Percentiles rank a stretch among this genome's conserved stretches.
phyloP scores from a whole-genome alignment of 2,888 invertebrate genomes.

The Diogma glabrata region DNA sequence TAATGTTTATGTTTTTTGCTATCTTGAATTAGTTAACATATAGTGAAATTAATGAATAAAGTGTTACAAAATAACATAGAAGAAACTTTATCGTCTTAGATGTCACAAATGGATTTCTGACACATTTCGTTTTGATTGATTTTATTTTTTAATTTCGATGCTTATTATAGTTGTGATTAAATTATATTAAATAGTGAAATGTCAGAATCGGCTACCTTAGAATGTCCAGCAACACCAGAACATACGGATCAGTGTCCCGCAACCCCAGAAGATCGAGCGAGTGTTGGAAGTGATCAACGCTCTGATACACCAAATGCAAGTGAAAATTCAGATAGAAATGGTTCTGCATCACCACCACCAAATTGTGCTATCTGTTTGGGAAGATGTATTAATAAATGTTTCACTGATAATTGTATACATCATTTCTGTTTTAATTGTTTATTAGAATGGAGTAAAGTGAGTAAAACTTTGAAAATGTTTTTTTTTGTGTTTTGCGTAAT shows the following conservation, averaged over 20 bases:
- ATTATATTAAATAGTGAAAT: no score
- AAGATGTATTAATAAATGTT: conserved; percentile 74
- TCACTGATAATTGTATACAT: conserved; percentile 86
- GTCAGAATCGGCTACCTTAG: conserved; percentile 9
- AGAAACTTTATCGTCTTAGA: no score
- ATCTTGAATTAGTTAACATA: no score
- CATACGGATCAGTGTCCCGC: conserved; percentile 19
- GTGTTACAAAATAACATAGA: no score
- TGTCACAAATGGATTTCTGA: no score
- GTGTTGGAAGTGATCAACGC: conserved; percentile 6
- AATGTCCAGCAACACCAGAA: conserved; percentile 21
- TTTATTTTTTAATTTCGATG: no score
- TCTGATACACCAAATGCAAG: conserved; percentile 21
- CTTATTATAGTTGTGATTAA: no score
- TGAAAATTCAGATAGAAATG: conserved; percentile 40
- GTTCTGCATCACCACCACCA: conserved; percentile 57
- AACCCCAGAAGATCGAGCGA: conserved; percentile 18
- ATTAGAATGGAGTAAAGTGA: conserved; percentile 83
- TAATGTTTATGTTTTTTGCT: no score
- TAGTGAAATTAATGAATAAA: no score
- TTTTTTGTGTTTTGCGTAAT: neutral
- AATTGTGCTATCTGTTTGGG: conserved; percentile 91
- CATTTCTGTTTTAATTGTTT: conserved; percentile 91
- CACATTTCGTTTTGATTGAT: no score
- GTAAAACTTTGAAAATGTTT: conserved; percentile 9